A percentile compares a stretch with the other conserved stretches of the same genome.
phyloP scores from a whole-genome alignment of 35 echinoderm and acorn worm genomes.

The Apostichopus parvimensis region DNA sequence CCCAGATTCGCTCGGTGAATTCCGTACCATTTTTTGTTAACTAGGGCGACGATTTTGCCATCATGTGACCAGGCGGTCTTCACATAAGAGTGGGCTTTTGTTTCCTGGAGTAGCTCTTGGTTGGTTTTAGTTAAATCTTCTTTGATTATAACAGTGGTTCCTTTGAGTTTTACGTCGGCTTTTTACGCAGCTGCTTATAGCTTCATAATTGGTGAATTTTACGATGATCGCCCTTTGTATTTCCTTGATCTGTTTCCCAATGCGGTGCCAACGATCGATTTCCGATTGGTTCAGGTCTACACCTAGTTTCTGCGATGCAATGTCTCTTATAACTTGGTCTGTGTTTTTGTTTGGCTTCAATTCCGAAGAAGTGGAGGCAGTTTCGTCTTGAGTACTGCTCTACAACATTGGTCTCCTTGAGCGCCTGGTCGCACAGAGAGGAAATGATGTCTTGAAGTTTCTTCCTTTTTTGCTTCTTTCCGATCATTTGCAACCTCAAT shows the following conservation, averaged over 20 bases:
- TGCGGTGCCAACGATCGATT: no score
- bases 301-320: no score
- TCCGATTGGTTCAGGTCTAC: no score
- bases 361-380: background rate
- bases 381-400: background rate
- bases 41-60: background rate
- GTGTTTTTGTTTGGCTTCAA: background rate
- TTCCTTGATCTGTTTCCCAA: no score
- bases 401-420: background rate
- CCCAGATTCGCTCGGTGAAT: background rate
- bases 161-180: background rate
- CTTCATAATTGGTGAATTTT: background rate
- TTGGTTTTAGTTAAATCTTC: constrained; percentile 7
- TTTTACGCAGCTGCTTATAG: background rate
- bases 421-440: background rate
- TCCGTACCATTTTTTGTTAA: background rate
- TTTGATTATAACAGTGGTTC: background rate
- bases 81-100: background rate
- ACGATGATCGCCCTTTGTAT: no score
- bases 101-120: background rate
- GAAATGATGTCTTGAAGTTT: background rate
- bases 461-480: background rate
- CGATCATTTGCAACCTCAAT: background rate
- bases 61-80: background rate
- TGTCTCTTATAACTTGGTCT: no score